phyloP scores from a whole-genome alignment of 64 coral and sea anemone species.

The Actinia tenebrosa region DNA sequence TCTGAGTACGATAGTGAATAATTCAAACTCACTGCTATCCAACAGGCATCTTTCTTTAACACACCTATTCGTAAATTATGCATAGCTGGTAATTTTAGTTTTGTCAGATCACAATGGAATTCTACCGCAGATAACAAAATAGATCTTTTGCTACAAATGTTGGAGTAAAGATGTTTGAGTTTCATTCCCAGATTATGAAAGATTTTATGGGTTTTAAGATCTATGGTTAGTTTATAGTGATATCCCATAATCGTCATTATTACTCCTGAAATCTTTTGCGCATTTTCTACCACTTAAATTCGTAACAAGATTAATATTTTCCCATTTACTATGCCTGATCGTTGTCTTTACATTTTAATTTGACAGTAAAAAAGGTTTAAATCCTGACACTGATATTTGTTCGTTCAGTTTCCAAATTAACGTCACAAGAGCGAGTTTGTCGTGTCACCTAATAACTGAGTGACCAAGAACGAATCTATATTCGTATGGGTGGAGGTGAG shows the following conservation, averaged over 20 bases:
- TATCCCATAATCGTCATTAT: neutral
- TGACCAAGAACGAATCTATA: too few relatives aligned
- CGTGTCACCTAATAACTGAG: too few relatives aligned
- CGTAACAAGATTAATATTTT: neutral
- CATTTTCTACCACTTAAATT: neutral
- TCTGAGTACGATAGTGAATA: neutral
- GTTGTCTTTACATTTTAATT: neutral
- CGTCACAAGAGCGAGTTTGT: neutral
- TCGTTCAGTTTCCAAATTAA: neutral
- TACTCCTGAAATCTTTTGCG: neutral
- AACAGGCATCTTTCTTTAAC: slow-evolving; percentile 16
- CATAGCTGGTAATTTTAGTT: neutral
- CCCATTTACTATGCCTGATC: neutral
- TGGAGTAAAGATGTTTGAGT: neutral
- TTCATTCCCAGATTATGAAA: neutral
- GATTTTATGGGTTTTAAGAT: neutral
- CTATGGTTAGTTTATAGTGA: neutral
- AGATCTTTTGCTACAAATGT: neutral
- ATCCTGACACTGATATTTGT: neutral
- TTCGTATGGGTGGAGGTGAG: too few relatives aligned
- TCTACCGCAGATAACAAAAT: neutral
- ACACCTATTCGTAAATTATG: slow-evolving; percentile 14
- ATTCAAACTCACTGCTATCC: neutral
- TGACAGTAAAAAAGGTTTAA: neutral
- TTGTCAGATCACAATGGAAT: neutral